Evolutionary conservation across 2,113 vertebrate species (phyloP), one percentile per base, ranked within the genome.

Genomic region (Dicentrarchus labrax): DNA sequence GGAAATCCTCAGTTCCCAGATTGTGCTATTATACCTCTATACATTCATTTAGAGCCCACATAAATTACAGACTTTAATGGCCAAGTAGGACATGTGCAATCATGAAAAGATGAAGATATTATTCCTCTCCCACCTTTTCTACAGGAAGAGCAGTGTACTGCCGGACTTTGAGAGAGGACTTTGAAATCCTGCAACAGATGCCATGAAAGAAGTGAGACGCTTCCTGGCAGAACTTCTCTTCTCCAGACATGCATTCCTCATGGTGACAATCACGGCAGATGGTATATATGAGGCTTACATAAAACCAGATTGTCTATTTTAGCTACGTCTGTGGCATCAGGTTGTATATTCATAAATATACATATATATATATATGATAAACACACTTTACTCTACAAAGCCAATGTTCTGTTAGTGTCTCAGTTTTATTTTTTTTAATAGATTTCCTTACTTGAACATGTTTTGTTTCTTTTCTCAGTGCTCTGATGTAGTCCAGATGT

Each of bases 131-230:
- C 17, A 66, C 2, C n/a, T 30, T 60, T 45, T 8, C 15, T 15
- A 53, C 5, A 36, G 8, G 9, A 48, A 30, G 2, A 48, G 11
- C 3, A 17, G 17, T 47, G 10, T 16, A 24, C 59, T 57, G 9
- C 15, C 1, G 0, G 17, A 36, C 51, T 50, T 24, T 64, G 11
- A 79, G 6, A 22, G 19, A 41, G 15, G 19, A 11, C 12, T 54
- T 30, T 30, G 30, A 30, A 47, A n/a, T 36, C 6, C 30, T 47
- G 45, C 53, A 76, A 70, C 85, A 87, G 85, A 87, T 87, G 76
- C 53, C 56, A 50, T 41, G 3, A 43, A 74, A 70, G 45, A 43
- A 30, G 5, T 60, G n/a, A 10, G 45, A 47, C 0, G 2, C n/a
- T 69, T 86, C 36, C 71, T 71, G 65, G 65, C 64, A 65, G 57